phyloP scores from a whole-genome alignment of 92 coral and sea anemone genomes.

The Actinostola sp. region DNA sequence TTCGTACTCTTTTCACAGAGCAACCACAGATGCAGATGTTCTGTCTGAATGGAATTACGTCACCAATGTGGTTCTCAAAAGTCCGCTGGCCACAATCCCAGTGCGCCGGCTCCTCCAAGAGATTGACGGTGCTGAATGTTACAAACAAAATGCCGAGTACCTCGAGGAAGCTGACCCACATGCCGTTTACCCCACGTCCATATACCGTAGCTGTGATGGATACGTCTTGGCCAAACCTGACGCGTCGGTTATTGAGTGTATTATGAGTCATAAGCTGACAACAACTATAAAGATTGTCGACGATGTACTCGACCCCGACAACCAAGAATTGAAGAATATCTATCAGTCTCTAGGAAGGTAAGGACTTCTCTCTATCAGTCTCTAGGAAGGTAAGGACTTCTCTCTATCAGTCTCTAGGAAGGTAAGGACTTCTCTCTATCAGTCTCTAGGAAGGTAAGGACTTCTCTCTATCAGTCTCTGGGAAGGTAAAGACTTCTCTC shows the following conservation, averaged over 20 bases:
- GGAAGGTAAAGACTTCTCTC: no score
- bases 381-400: background rate
- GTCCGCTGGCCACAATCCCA: conserved; percentile 20
- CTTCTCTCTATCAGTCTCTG: no score
- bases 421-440: no score
- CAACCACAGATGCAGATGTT: no score
- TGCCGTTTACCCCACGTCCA: conserved; percentile 67
- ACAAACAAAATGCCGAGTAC: conserved; percentile 53
- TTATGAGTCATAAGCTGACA: conserved; percentile 63
- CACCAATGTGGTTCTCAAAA: conserved; percentile 10
- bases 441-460: no score
- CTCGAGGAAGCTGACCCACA: conserved; percentile 61
- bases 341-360: conserved; percentile 44
- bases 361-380: background rate
- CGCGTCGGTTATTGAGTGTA: conserved; percentile 64
- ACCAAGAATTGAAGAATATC: conserved; percentile 44
- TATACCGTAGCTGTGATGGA: conserved; percentile 68
- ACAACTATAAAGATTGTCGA: conserved; percentile 66
- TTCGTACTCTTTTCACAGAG: no score
- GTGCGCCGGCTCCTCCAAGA: conserved; percentile 46
- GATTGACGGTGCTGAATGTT: conserved; percentile 23
- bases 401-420: background rate
- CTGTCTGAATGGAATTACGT: no score
- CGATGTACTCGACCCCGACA: conserved; percentile 48
- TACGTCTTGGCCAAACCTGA: conserved; percentile 62